Conservation (phyloP, 2,113 vertebrate genomes). For the Cheilinus undulatus region DNA sequence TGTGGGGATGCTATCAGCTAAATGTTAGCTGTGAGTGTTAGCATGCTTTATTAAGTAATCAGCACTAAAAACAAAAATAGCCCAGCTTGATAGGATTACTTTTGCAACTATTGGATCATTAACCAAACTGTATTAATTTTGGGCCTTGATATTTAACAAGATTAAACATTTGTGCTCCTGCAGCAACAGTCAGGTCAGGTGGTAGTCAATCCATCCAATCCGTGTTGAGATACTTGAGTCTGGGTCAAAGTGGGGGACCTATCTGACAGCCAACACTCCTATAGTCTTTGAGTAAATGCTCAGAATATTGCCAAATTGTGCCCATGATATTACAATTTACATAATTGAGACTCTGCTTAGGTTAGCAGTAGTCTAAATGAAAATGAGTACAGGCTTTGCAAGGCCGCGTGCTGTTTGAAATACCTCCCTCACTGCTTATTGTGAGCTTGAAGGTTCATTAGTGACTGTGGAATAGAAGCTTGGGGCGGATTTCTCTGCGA, state of each 20-base stretch:
- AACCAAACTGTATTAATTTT: neutral
- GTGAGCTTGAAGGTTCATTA: constrained; percentile 10
- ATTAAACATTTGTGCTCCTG: no score
- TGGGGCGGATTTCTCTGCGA: neutral
- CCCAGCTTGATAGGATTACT: neutral
- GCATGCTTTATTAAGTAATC: neutral
- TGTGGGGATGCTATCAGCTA: neutral
- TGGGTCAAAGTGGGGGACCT: neutral
- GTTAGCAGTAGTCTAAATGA: neutral
- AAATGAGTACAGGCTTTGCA: constrained; percentile 5
- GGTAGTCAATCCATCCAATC: neutral
- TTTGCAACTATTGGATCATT: neutral
- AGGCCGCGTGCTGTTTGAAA: neutral
- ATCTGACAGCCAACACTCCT: neutral
- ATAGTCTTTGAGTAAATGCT: neutral
- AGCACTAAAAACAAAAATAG: neutral
- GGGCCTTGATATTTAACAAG: neutral
- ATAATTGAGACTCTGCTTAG: constrained; percentile 8
- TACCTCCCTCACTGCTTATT: neutral
- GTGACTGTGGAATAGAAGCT: neutral
- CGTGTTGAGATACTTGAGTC: neutral
- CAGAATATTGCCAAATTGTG: neutral
- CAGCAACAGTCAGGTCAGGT: neutral
- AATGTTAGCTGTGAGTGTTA: neutral
- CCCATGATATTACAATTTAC: neutral